phyloP scores from a whole-genome alignment of 1,140 invertebrate genomes.

The Macrobrachium rosenbergii region DNA sequence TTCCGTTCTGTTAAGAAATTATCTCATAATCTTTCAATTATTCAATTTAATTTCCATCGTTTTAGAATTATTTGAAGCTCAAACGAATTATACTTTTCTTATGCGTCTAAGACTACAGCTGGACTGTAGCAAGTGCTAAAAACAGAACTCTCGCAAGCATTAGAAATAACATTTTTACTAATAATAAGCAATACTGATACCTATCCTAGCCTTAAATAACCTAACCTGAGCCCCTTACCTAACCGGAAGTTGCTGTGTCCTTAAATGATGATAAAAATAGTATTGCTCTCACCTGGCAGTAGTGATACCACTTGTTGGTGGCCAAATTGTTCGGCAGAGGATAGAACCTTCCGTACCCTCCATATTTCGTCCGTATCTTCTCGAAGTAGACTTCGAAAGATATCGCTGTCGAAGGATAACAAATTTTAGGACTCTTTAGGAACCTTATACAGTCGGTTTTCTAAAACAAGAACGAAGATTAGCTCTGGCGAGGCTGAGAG shows the following conservation, averaged over 20 bases:
- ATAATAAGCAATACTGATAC: not conserved
- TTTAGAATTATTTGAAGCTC: too few species aligned
- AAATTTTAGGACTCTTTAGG: not conserved
- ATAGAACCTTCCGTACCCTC: slow-evolving; percentile 56
- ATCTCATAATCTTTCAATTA: too few species aligned
- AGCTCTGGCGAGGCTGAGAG: not conserved
- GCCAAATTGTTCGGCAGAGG: slow-evolving; percentile 52
- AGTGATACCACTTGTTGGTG: slow-evolving; percentile 62
- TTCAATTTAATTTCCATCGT: too few species aligned
- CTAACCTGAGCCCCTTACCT: not conserved
- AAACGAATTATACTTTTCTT: too few species aligned
- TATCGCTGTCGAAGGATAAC: slow-evolving; percentile 38
- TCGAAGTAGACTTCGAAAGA: slow-evolving; percentile 63
- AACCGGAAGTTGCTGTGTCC: not conserved
- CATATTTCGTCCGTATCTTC: slow-evolving; percentile 60
- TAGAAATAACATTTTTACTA: too few species aligned
- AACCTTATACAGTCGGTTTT: too few species aligned
- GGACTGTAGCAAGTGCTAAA: too few species aligned
- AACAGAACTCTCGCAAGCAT: too few species aligned
- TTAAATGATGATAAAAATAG: not conserved
- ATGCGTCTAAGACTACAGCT: too few species aligned
- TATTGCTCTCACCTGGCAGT: slow-evolving; percentile 49
- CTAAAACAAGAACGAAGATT: not conserved
- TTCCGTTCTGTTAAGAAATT: too few species aligned
- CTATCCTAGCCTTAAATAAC: not conserved